These are phyloP conservation scores for Hormaphis cornu DNA, from an alignment of 1,140 invertebrate genomes.

Conservation along the genomic window DNA sequence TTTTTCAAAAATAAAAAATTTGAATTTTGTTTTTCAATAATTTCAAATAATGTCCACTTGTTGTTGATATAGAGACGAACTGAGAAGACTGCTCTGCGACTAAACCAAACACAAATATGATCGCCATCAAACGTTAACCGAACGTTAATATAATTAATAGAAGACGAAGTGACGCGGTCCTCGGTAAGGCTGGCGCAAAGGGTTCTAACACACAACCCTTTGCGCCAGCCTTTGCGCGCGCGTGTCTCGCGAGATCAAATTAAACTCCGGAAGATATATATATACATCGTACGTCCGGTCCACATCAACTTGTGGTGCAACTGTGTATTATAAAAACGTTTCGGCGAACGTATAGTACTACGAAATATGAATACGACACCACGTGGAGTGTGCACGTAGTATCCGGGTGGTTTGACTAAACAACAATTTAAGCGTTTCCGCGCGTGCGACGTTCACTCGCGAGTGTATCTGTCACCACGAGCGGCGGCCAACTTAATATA, in stretches of 20 bases:
- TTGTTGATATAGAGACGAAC: no score
- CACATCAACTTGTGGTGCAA: conserved; percentile 4
- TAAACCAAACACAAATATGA: no score
- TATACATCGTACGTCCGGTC: background rate
- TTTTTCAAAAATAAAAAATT: no score
- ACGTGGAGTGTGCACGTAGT: background rate
- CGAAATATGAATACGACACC: background rate
- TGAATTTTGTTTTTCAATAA: no score
- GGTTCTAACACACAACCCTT: no score
- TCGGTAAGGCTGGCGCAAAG: background rate
- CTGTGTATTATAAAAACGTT: background rate
- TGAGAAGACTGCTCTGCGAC: no score
- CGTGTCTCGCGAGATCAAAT: no score
- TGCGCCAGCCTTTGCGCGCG: no score
- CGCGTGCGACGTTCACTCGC: background rate
- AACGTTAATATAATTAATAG: no score
- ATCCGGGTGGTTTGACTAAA: background rate
- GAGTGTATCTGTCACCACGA: background rate
- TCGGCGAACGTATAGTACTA: background rate
- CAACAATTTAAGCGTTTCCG: conserved; percentile 1
- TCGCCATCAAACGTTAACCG: no score
- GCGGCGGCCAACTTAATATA: conserved; percentile 2
- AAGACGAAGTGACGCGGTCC: background rate
- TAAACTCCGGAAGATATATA: conserved; percentile 12
- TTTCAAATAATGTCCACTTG: no score